Evolutionary conservation across 2,797 vertebrate species (phyloP), one percentile per base, ranked within the genome.

Genomic region (Crocodylus rhombifer): DNA sequence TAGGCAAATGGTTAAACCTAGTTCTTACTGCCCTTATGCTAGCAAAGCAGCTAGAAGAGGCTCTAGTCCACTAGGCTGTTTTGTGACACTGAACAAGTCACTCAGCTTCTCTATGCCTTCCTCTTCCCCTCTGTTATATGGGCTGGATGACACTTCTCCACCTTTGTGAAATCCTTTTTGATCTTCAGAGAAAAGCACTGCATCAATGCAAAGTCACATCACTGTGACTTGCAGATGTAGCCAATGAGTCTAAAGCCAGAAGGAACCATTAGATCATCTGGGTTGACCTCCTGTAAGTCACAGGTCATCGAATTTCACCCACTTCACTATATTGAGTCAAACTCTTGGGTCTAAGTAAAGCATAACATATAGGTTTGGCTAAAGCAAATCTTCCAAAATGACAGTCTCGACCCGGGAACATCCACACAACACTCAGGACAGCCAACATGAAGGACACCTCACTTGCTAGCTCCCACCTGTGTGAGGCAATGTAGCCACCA

Each of bases 171-270:
- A 85, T 63, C 94, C 91, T 71, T 7, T 74, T 18, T 65, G 57
- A 95, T 89, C 28, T 84, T 61, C 89, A 84, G 71, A 75, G 91
- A 60, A 85, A 91, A 94, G 82, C 82, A 82, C 87, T 57, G 84
- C 9, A 74, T 42, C 55, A 5, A 60, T 87, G 58, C 20, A 90
- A 95, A 79, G 89, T 63, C 83, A 79, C 65, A 67, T 21, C 17
- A 33, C 65, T 20, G 36, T 21, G 18, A 30, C 51, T 81, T 69
- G 64, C 86, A 91, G 75, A 71, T 80, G 80, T 65, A 89, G 74
- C 77, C 78, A 65, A 77, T 25, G 58, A 62, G 36, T 93, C 74
- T 84, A 84, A 65, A 88, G 58, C 65, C 85, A 83, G 63, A 61
- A 87, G 80, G 57, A 13, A 15, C 23, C 82, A 67, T 65, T 42